Percentiles rank a stretch among this genome's conserved stretches.
These are phyloP conservation scores for Butorides virescens DNA, from an alignment of 2,113 vertebrate genomes.

Conservation along the genomic window DNA sequence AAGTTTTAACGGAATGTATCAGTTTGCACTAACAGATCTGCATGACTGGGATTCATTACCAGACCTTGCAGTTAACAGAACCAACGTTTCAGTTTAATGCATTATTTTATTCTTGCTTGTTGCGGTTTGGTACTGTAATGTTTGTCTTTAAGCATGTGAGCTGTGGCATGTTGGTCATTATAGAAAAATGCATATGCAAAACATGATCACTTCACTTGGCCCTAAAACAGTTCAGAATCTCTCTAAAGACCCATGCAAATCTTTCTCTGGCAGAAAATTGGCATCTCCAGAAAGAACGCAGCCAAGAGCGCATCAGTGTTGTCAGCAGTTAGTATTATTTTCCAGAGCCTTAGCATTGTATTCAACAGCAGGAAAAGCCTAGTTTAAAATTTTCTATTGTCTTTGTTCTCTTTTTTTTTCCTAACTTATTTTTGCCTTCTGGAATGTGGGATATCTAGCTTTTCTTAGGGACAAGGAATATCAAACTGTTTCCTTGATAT, in stretches of 20 bases:
- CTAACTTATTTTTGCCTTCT: neutral
- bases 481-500: neutral
- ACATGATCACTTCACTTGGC: neutral
- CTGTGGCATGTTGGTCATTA: neutral
- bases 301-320: neutral
- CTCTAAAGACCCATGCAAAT: neutral
- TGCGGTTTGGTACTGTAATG: neutral
- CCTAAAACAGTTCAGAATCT: neutral
- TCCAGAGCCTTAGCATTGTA: neutral
- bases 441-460: neutral
- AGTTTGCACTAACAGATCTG: neutral
- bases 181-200: neutral
- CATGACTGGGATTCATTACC: neutral
- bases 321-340: conserved; percentile 1
- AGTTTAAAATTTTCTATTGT: neutral
- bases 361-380: neutral
- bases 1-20: neutral
- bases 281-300: neutral
- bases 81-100: neutral
- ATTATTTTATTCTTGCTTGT: neutral
- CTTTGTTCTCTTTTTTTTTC: neutral
- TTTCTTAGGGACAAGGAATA: neutral
- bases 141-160: neutral
- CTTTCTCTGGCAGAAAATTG: neutral
- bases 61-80: neutral